Evolutionary conservation across 2,113 vertebrate species (phyloP).

Genomic region (Tetraodon nigroviridis): DNA sequence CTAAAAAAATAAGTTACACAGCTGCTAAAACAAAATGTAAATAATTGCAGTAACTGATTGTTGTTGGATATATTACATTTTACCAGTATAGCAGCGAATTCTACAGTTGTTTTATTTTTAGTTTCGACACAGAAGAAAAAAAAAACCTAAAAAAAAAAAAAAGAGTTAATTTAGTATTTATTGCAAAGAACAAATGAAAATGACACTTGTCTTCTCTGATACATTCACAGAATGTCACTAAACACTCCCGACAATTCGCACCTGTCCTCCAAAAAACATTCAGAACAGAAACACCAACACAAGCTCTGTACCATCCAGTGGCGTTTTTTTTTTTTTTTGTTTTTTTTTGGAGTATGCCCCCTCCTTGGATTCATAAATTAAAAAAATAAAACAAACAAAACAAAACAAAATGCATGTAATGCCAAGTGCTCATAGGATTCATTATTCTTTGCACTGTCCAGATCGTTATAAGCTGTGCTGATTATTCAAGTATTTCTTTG

Average conservation of each 20-base stretch:
- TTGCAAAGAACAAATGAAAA: conserved; percentile 54
- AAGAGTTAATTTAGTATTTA: conserved; percentile 53
- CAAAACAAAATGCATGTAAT: conserved; percentile 24
- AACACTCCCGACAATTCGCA: conserved; percentile 15
- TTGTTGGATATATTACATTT: no score
- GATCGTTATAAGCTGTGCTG: conserved; percentile 44
- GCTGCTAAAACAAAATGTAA: no score
- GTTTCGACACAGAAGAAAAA: not conserved
- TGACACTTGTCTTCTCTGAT: conserved; percentile 44
- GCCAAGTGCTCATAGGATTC: conserved; percentile 32
- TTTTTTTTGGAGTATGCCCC: not conserved
- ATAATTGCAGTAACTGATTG: no score
- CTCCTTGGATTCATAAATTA: conserved; percentile 37
- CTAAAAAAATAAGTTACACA: no score
- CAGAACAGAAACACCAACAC: conserved; percentile 26
- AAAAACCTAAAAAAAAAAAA: not conserved
- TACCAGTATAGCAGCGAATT: no score
- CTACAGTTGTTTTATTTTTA: no score
- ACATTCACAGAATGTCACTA: conserved; percentile 63
- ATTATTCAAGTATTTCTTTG: conserved; percentile 67
- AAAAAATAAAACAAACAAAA: not conserved
- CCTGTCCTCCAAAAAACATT: conserved; percentile 28
- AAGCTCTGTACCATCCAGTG: not conserved
- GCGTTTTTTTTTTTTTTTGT: conserved; percentile 7
- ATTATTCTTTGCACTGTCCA: conserved; percentile 57